Evolutionary conservation across 2,797 vertebrate species (phyloP).

Genomic region (Melanotaenia nigrans): DNA sequence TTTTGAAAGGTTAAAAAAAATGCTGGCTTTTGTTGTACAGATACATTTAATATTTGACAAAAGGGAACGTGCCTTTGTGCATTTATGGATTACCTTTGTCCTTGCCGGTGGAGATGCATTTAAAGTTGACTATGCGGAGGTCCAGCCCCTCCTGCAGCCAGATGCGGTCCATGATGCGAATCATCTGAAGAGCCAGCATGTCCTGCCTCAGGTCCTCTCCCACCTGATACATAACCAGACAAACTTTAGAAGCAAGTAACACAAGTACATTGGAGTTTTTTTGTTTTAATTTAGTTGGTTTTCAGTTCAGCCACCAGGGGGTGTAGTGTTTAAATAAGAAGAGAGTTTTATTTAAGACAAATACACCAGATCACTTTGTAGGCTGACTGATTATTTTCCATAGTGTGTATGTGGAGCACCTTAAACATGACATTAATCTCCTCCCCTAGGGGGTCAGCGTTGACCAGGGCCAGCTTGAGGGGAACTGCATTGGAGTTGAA

Average conservation of each 20-base stretch:
- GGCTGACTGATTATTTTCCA: not conserved
- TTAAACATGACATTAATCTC: slow-evolving; percentile 99
- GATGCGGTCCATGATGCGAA: slow-evolving; percentile 98
- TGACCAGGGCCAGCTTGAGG: slow-evolving; percentile 92
- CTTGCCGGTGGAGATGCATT: slow-evolving; percentile 96
- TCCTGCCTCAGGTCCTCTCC: slow-evolving; percentile 98
- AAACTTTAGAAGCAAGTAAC: not conserved
- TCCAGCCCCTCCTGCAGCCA: slow-evolving; percentile 98
- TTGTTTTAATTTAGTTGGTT: not conserved
- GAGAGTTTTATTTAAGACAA: not conserved
- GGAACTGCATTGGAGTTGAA: slow-evolving; percentile 99
- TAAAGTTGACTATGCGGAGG: slow-evolving; percentile 96
- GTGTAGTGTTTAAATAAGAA: slow-evolving; percentile 6
- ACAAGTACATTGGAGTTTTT: not conserved
- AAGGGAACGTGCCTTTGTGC: not conserved
- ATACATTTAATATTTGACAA: not conserved
- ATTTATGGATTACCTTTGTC: slow-evolving; percentile 86
- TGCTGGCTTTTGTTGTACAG: not conserved
- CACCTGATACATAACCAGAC: slow-evolving; percentile 80
- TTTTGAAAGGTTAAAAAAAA: too few species aligned
- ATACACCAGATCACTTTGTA: not conserved
- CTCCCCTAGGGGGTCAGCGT: slow-evolving; percentile 93
- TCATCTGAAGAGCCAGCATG: slow-evolving; percentile 99
- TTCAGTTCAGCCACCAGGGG: slow-evolving; percentile 67
- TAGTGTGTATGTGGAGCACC: slow-evolving; percentile 74